phyloP scores from a whole-genome alignment of 2,888 invertebrate genomes.

The Drosophila diplacantha region DNA sequence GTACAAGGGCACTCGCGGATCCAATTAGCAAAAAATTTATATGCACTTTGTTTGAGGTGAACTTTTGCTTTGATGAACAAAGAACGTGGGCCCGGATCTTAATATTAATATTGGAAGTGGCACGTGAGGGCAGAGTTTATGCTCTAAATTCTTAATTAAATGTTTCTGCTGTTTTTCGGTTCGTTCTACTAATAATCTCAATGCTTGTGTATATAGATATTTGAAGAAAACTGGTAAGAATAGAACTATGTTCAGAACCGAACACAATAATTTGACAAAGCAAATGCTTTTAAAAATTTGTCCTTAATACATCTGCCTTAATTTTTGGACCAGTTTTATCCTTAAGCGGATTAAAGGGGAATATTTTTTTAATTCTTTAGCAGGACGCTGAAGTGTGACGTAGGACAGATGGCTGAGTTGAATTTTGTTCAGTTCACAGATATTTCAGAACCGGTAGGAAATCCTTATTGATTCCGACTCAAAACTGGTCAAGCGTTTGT shows the following conservation, averaged over 20 bases:
- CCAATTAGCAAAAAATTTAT: conserved; percentile 50
- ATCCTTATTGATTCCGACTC: conserved; percentile 4
- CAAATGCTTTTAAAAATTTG: no score
- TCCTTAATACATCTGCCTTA: neutral
- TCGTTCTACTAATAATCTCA: neutral
- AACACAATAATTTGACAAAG: neutral
- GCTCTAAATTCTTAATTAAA: neutral
- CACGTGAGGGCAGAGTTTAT: neutral
- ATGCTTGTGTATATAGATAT: neutral
- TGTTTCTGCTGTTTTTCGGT: conserved; percentile 17
- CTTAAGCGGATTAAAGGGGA: neutral
- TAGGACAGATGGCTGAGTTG: neutral
- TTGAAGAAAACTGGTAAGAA: no score
- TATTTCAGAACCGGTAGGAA: neutral
- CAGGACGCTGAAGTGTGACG: conserved; percentile 1
- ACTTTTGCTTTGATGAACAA: conserved; percentile 2
- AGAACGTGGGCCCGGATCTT: conserved; percentile 3
- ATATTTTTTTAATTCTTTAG: neutral
- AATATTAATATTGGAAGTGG: conserved; percentile 1
- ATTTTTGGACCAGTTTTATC: neutral
- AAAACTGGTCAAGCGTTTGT: conserved; percentile 1
- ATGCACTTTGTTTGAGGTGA: conserved; percentile 29
- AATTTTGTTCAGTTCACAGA: neutral
- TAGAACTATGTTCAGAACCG: neutral
- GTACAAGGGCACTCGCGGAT: conserved; percentile 29